These are phyloP conservation scores for Campoplex nolae DNA, from an alignment of 2,888 invertebrate species.

Conservation along the genomic window DNA sequence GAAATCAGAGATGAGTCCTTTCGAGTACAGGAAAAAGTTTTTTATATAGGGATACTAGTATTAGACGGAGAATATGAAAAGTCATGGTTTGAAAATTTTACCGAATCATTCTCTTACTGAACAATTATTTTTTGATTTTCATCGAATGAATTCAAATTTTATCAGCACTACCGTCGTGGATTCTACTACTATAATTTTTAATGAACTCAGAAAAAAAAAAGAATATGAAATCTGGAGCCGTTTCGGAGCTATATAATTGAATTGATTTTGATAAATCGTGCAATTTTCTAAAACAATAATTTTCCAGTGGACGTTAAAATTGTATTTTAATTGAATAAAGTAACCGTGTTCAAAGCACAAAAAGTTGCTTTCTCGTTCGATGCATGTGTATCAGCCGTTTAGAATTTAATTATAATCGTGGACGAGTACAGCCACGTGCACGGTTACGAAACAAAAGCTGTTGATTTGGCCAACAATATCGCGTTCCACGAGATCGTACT, in stretches of 20 bases:
- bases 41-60: no score
- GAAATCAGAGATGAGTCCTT: neutral
- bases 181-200: neutral
- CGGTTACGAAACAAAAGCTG: constrained; percentile 17
- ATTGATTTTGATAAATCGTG: neutral
- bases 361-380: constrained; percentile 1
- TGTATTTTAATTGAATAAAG: constrained; percentile 44
- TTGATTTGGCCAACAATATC: constrained; percentile 16
- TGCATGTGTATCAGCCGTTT: constrained; percentile 33
- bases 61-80: neutral
- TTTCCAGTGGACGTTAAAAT: constrained; percentile 5
- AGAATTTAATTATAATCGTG: constrained; percentile 41
- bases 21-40: neutral
- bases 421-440: constrained; percentile 15
- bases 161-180: neutral
- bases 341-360: neutral
- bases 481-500: neutral
- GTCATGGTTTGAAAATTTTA: neutral
- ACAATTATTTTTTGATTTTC: neutral
- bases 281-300: constrained; percentile 17
- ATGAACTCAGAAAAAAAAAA: neutral
- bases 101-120: neutral
- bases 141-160: neutral
- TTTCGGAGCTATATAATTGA: neutral
- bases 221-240: neutral